Base-by-base conservation (phyloP, 2,888 invertebrate species). In the Caenorhabditis plicata region DNA sequence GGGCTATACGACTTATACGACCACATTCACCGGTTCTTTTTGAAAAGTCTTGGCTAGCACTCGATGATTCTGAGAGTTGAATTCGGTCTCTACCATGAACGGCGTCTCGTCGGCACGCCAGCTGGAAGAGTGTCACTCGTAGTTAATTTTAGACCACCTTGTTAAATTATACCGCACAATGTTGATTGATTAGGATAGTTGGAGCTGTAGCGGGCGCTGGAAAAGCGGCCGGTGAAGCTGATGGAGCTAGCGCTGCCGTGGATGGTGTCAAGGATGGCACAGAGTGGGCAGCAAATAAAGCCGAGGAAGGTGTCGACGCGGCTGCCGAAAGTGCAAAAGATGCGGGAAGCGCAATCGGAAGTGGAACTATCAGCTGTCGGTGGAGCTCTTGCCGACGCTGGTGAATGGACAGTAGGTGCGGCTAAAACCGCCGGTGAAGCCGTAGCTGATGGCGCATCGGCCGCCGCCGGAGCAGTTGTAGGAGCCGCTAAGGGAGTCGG, bases 401-500 rank as follows among this genome's bases (percentile, higher is more conserved):
- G 20, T 32, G 33, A 33, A 29, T 19, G 32, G 22, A 32, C 43
- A 4, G 43, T 22, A 22, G 38, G 39, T 20, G 46, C 19, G 15
- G 25, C 48, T n/a, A n/a, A n/a, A n/a, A n/a, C n/a, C n/a, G n/a
- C n/a, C n/a, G n/a, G n/a, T n/a, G n/a, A n/a, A n/a, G n/a, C n/a
- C n/a, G n/a, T n/a, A n/a, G n/a, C n/a, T n/a, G n/a, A n/a, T n/a
- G n/a, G n/a, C n/a, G n/a, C n/a, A 41, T 31, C 23, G 9, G 50
- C 29, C 5, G 57, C 41, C 23, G 64, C 47, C 31, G 33, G 32
- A n/a, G 53, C 50, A 3, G 50, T 52, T 48, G 51, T 43, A 5
- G 58, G 38, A 17, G 52, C 44, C 43, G 58, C 51, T 17, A 32
- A n/a, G n/a, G n/a, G n/a, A n/a, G n/a, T n/a, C n/a, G n/a, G n/a